These are phyloP conservation scores for Galbula dea DNA, from an alignment of 2,113 vertebrate species.

Conservation along the genomic window DNA sequence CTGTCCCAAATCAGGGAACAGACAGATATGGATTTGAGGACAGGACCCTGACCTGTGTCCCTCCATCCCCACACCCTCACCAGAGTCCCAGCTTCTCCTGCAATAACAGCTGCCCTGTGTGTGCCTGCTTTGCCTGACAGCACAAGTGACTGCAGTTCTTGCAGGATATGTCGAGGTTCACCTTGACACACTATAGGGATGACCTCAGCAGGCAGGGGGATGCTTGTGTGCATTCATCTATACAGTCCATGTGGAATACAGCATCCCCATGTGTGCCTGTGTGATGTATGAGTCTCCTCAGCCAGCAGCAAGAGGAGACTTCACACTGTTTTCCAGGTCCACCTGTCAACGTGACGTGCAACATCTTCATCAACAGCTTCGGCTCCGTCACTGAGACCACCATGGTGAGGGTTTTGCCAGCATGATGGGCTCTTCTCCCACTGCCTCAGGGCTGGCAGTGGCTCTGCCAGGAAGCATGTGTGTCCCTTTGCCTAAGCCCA, in stretches of 20 bases:
- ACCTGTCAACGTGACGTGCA: slow-evolving; percentile 94
- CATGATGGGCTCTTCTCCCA: rapidly evolving
- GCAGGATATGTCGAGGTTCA: background rate
- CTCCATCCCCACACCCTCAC: background rate
- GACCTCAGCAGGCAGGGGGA: background rate
- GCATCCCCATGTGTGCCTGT: rapidly evolving
- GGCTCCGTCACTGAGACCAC: slow-evolving; percentile 92
- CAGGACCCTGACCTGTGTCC: background rate
- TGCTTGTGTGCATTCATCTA: rapidly evolving
- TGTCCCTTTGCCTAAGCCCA: rapidly evolving
- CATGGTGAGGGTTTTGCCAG: slow-evolving; percentile 79
- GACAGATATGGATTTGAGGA: background rate
- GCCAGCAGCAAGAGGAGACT: background rate
- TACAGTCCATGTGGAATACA: rapidly evolving
- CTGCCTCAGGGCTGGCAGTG: rapidly evolving
- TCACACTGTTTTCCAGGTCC: slow-evolving; percentile 75
- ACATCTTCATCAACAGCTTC: slow-evolving; percentile 98
- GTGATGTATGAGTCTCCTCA: rapidly evolving
- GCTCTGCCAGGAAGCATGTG: rapidly evolving
- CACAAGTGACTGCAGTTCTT: rapidly evolving
- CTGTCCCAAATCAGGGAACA: background rate
- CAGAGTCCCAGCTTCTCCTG: background rate
- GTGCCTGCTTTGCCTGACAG: background rate
- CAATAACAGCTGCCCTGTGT: rapidly evolving
- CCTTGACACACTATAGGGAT: rapidly evolving